These are phyloP conservation scores for Lepidurus packardi DNA, from an alignment of 1,140 invertebrate genomes.

Conservation along the genomic window DNA sequence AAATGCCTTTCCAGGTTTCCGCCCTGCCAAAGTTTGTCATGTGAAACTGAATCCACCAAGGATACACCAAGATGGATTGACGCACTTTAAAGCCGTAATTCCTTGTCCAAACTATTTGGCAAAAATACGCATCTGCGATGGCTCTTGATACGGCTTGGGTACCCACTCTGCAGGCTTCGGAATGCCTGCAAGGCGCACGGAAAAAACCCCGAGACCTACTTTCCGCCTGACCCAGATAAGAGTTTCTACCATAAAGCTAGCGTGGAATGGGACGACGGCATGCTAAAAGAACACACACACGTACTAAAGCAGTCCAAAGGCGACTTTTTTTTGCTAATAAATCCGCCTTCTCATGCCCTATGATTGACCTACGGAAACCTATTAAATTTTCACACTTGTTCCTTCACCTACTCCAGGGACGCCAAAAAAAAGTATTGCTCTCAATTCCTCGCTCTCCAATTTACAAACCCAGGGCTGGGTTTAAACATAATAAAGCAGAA, in stretches of 20 bases:
- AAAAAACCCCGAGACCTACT: slow-evolving; percentile 18
- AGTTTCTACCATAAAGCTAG: background rate
- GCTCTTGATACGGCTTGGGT: background rate
- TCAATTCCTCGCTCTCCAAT: background rate
- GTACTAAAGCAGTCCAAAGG: background rate
- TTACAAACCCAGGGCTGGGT: too few species aligned
- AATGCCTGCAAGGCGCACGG: slow-evolving; percentile 20
- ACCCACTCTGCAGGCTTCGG: background rate
- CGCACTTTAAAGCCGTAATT: too few species aligned
- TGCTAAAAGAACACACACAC: background rate
- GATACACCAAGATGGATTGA: too few species aligned
- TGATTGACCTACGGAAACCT: background rate
- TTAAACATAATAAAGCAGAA: too few species aligned
- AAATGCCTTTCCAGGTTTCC: too few species aligned
- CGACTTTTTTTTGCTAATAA: background rate
- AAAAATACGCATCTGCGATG: background rate
- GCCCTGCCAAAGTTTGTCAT: too few species aligned
- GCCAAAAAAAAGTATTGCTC: background rate
- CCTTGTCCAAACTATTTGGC: too few species aligned
- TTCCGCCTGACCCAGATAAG: slow-evolving; percentile 9
- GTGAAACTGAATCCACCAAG: too few species aligned
- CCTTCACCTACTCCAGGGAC: too few species aligned
- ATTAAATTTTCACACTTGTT: background rate
- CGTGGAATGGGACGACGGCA: background rate
- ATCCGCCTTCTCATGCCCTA: background rate